Evolutionary conservation across 2,797 vertebrate genomes (phyloP).

Genomic region (Platyrinchus mystaceus): DNA sequence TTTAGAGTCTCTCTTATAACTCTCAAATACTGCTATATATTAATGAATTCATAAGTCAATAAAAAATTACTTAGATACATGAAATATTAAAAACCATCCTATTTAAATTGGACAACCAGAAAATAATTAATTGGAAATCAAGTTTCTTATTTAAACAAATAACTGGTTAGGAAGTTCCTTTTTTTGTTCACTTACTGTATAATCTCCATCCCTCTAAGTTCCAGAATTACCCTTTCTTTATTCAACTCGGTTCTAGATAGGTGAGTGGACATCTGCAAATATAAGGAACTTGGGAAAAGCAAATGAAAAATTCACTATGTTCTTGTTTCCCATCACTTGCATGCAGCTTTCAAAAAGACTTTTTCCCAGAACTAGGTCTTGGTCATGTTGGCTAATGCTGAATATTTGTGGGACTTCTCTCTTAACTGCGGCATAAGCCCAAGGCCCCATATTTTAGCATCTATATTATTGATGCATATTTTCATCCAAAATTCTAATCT

Average conservation of each 20-base stretch:
- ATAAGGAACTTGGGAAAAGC: background rate
- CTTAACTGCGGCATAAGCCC: background rate
- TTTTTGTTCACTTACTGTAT: background rate
- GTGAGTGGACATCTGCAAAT: background rate
- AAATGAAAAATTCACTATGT: background rate
- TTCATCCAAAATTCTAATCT: background rate
- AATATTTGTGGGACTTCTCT: background rate
- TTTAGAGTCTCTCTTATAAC: background rate
- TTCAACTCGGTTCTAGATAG: background rate
- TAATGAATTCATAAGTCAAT: background rate
- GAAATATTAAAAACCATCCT: background rate
- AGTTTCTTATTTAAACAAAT: background rate
- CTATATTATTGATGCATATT: background rate
- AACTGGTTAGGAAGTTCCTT: background rate
- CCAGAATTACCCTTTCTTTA: background rate
- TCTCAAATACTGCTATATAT: background rate
- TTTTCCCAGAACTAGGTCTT: background rate
- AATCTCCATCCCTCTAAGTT: background rate
- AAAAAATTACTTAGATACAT: background rate
- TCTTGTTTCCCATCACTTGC: background rate
- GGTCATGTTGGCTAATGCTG: background rate
- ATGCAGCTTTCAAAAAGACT: fast-evolving
- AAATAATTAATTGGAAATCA: background rate
- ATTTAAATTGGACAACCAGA: background rate
- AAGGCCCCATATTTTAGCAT: background rate